Evolutionary conservation across 2,797 vertebrate genomes (phyloP), one percentile per base, ranked within the genome.

Genomic region (Anguilla pacifica): DNA sequence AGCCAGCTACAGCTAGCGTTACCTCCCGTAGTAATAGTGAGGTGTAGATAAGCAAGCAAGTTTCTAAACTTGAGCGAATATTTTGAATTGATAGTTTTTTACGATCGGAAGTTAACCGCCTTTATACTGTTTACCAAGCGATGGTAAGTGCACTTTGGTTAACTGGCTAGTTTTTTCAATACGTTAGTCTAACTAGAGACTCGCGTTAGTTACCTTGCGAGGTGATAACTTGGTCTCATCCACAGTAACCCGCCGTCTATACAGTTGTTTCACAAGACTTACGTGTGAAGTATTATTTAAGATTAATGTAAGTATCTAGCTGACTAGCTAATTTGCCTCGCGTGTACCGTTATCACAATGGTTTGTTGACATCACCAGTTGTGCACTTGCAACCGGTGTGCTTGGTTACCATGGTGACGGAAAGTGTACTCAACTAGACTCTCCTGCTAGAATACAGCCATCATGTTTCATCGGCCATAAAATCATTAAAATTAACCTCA

Each of bases 331-430:
- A 61, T 67, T 84, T 72, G 19, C 61, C 31, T n/a, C 39, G 31
- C 31, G 13, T 67, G 67, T 13, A 6, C 17, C 22, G n/a, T 77
- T 77, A 77, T 39, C 28, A 35, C 2, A 55, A 28, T 43, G 83
- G 90, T 93, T 95, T 94, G 91, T 93, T 94, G 88, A 93, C 53
- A 35, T 87, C 35, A 0, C n/a, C 22, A 77, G 39, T 86, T 59
- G 57, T 87, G 79, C 72, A 83, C 86, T 86, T 87, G 87, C 49
- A 82, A 83, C 82, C 28, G 92, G 92, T 89, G 87, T 92, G 70
- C 91, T 87, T 64, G 88, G 95, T 96, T 86, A 88, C 95, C 94
- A 95, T 95, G 92, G 96, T 92, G 88, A 97, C 89, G 86, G 53
- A 43, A 74, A 91, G 91, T 91, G 95, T 90, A 93, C 94, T 95